These are phyloP conservation scores for Agelas oroides DNA, from an alignment of 37 sponge, comb jelly and placozoan species.

Conservation along the genomic window DNA sequence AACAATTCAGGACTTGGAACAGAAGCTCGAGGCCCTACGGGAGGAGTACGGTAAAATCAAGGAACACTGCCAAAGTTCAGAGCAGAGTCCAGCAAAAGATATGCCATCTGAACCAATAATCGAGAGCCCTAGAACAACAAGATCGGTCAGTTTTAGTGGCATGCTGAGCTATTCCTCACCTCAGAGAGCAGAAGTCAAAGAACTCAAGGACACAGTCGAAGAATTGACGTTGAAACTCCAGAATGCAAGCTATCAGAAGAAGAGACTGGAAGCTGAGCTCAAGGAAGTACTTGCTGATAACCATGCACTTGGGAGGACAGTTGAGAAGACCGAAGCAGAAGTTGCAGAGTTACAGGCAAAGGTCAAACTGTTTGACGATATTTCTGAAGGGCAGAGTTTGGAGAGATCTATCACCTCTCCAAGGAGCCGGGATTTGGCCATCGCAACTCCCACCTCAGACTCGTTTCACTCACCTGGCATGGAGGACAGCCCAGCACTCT, in stretches of 20 bases:
- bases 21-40: constrained; percentile 34
- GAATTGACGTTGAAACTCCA: constrained; percentile 56
- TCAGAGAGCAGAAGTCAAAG: not conserved
- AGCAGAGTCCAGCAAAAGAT: not conserved
- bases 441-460: constrained; percentile 6
- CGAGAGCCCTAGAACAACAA: not conserved
- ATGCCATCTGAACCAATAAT: not conserved
- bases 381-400: not conserved
- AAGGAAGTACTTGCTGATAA: constrained; percentile 40
- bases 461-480: not conserved
- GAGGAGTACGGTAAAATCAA: constrained; percentile 13
- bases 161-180: not conserved
- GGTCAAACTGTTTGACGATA: not conserved
- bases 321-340: constrained; percentile 37
- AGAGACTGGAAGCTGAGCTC: constrained; percentile 11
- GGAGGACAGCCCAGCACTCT: not conserved
- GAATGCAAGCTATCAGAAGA: constrained; percentile 40
- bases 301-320: not conserved
- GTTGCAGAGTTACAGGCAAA: constrained; percentile 1
- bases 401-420: constrained; percentile 2
- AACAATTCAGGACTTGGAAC: constrained; percentile 14
- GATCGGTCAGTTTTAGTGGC: not conserved
- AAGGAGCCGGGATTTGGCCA: not conserved
- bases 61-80: not conserved
- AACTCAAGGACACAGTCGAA: constrained; percentile 3